phyloP scores from a whole-genome alignment of 2,113 vertebrate genomes.

The Ammodytes dubius region DNA sequence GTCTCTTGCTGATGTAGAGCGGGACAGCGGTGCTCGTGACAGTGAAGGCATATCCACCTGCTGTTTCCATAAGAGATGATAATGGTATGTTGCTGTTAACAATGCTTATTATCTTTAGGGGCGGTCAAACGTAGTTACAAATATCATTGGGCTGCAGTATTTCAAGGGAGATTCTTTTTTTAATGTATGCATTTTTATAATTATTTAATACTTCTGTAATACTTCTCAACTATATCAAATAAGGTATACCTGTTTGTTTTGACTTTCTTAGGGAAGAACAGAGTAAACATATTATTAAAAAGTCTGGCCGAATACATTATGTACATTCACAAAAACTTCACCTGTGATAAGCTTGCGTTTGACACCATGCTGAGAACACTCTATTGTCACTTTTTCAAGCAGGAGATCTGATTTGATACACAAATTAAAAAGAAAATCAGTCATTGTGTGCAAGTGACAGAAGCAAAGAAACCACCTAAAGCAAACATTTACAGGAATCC shows the following conservation, averaged over 20 bases:
- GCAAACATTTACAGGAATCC: conserved; percentile 80
- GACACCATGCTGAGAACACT: neutral
- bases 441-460: conserved; percentile 52
- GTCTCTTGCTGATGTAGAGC: neutral
- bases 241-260: neutral
- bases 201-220: neutral
- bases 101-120: neutral
- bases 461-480: conserved; percentile 71
- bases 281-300: neutral
- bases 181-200: neutral
- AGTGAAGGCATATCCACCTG: neutral
- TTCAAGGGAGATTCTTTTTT: neutral
- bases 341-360: neutral
- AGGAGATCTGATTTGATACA: conserved; percentile 14
- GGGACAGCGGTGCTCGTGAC: neutral
- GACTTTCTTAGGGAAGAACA: neutral
- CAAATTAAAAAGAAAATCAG: conserved; percentile 34
- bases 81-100: neutral
- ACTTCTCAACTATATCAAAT: neutral
- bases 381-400: neutral
- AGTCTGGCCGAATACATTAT: neutral
- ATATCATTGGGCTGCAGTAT: neutral
- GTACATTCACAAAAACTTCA: neutral
- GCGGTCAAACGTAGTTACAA: neutral
- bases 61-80: neutral